Percentiles rank a stretch among this genome's conserved stretches.
phyloP scores from a whole-genome alignment of 2,888 invertebrate genomes.

The Synanthedon formicaeformis region DNA sequence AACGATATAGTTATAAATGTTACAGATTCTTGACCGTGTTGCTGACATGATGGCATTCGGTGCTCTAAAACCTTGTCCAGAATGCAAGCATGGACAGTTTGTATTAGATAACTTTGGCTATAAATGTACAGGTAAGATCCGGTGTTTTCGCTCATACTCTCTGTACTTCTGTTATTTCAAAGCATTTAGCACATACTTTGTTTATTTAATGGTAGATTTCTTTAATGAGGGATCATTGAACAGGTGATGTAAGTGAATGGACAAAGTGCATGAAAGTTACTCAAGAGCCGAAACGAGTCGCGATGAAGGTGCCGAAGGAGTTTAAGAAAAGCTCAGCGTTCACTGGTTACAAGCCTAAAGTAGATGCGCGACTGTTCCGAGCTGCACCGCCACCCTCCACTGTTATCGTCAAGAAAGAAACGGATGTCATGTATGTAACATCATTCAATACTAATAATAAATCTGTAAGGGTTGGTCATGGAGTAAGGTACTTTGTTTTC shows the following conservation, averaged over 20 bases:
- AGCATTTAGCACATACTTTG: too few species aligned
- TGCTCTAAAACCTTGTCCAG: slow-evolving; percentile 78
- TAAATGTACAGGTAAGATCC: slow-evolving; percentile 77
- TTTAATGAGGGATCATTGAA: background rate
- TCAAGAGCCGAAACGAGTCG: slow-evolving; percentile 77
- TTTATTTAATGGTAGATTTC: background rate
- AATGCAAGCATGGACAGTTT: slow-evolving; percentile 82
- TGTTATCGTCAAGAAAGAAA: slow-evolving; percentile 63
- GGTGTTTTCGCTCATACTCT: too few species aligned
- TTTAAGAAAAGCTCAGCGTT: slow-evolving; percentile 71
- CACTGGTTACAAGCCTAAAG: slow-evolving; percentile 71
- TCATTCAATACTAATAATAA: background rate
- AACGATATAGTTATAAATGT: background rate
- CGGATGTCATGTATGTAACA: slow-evolving; percentile 25
- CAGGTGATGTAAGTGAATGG: slow-evolving; percentile 84
- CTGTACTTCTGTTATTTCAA: too few species aligned
- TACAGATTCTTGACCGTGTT: slow-evolving; percentile 79
- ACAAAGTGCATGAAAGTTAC: slow-evolving; percentile 83
- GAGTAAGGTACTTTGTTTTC: too few species aligned
- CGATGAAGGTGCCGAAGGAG: slow-evolving; percentile 76
- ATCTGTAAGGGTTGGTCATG: too few species aligned
- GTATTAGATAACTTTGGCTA: slow-evolving; percentile 81
- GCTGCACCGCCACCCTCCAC: slow-evolving; percentile 29
- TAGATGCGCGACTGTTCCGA: slow-evolving; percentile 70
- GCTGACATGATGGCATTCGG: slow-evolving; percentile 93